These are phyloP conservation scores for Tetragonula clypearis DNA, from an alignment of 1,140 invertebrate species.

Conservation along the genomic window DNA sequence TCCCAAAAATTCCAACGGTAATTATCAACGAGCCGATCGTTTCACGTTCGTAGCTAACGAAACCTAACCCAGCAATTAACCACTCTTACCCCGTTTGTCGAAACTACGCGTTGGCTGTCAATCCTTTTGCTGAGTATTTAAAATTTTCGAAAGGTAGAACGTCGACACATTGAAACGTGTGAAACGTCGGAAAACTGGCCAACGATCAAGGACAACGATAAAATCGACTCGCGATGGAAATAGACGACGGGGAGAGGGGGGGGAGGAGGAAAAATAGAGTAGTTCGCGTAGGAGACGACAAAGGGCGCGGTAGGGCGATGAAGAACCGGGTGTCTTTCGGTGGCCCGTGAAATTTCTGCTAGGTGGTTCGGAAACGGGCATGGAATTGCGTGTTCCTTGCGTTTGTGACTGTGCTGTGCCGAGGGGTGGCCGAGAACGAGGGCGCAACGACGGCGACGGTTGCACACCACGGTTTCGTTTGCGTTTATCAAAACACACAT, in stretches of 20 bases:
- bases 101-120: no score
- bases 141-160: no score
- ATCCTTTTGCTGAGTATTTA: no score
- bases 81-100: no score
- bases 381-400: slow-evolving; percentile 43
- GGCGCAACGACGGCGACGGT: not conserved
- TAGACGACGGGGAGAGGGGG: no score
- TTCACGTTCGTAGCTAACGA: no score
- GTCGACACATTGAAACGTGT: no score
- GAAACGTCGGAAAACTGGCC: not conserved
- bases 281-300: slow-evolving; percentile 14
- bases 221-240: not conserved
- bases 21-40: no score
- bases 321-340: slow-evolving; percentile 6
- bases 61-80: no score
- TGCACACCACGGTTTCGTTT: slow-evolving; percentile 30
- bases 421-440: not conserved
- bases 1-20: no score
- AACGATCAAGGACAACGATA: not conserved
- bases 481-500: slow-evolving; percentile 76
- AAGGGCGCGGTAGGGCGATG: not conserved
- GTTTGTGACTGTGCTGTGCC: not conserved
- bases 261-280: not conserved
- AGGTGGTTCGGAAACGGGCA: not conserved
- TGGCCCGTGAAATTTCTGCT: slow-evolving; percentile 29